phyloP scores from a whole-genome alignment of 2,888 invertebrate species.

The Volucella inanis region DNA sequence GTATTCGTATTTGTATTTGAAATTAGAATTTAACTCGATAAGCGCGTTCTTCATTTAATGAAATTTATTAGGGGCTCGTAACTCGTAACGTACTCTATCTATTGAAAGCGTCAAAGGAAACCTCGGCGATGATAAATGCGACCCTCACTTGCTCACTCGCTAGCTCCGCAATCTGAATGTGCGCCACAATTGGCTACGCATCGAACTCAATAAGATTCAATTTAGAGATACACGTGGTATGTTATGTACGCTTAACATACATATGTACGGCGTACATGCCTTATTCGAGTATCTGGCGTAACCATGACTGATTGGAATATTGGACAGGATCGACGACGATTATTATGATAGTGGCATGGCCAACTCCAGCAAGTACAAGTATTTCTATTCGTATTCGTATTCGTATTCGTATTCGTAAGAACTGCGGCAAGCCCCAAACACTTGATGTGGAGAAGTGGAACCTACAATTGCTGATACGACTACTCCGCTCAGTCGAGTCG shows the following conservation, averaged over 20 bases:
- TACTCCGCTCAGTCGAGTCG: slow-evolving; percentile 4
- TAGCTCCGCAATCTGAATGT: slow-evolving; percentile 14
- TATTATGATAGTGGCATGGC: slow-evolving; percentile 14
- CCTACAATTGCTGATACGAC: background rate
- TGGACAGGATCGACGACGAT: background rate
- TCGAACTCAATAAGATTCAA: slow-evolving; percentile 73
- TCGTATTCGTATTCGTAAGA: background rate
- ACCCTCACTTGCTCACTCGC: slow-evolving; percentile 36
- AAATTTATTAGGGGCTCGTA: slow-evolving; percentile 33
- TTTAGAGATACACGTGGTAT: slow-evolving; percentile 63
- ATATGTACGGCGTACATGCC: no score
- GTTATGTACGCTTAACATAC: no score
- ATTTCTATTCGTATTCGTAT: no score
- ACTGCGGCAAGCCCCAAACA: slow-evolving; percentile 2
- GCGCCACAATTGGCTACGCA: slow-evolving; percentile 72
- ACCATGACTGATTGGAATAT: slow-evolving; percentile 57
- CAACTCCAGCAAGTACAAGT: no score
- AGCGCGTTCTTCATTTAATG: slow-evolving; percentile 20
- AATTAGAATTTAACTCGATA: slow-evolving; percentile 38
- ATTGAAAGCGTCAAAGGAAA: slow-evolving; percentile 31
- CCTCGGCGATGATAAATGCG: slow-evolving; percentile 48
- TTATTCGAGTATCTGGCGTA: no score
- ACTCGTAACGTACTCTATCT: background rate
- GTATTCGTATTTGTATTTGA: no score
- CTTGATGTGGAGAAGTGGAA: slow-evolving; percentile 16